These are phyloP conservation scores for Caenorhabditis japonica DNA, from an alignment of 2,888 invertebrate species.

Conservation along the genomic window DNA sequence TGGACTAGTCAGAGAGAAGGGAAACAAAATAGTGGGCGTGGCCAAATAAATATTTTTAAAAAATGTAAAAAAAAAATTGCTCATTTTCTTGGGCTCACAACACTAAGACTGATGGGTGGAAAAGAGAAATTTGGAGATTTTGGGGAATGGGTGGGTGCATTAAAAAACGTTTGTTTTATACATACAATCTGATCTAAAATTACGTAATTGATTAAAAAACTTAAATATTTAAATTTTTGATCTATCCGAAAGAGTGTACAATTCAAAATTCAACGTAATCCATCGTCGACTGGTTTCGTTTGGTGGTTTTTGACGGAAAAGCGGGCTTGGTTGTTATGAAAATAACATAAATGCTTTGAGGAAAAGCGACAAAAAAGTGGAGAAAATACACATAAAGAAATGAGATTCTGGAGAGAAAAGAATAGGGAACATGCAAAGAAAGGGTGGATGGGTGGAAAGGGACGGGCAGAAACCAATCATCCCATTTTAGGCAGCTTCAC, in stretches of 20 bases:
- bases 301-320: background rate
- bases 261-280: too few species aligned
- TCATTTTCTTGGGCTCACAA: conserved; percentile 29
- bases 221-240: too few species aligned
- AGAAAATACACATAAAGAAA: background rate
- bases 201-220: background rate
- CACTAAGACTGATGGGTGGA: conserved; percentile 23
- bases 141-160: background rate
- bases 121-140: conserved; percentile 2
- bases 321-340: background rate
- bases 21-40: too few species aligned
- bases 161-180: too few species aligned
- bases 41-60: conserved; percentile 2
- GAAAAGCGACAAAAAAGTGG: background rate
- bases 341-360: background rate
- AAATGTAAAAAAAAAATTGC: conserved; percentile 11
- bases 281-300: too few species aligned
- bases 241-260: conserved; percentile 31
- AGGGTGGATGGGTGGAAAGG: conserved; percentile 12
- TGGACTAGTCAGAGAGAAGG: conserved; percentile 19
- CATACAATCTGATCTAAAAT: too few species aligned
- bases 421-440: conserved; percentile 7
- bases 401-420: conserved; percentile 33
- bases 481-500: conserved; percentile 59
- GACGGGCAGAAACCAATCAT: background rate